Evolutionary conservation across 2,797 vertebrate genomes (phyloP), one percentile per base, ranked within the genome.

Genomic region (Enteromius treurensis): DNA sequence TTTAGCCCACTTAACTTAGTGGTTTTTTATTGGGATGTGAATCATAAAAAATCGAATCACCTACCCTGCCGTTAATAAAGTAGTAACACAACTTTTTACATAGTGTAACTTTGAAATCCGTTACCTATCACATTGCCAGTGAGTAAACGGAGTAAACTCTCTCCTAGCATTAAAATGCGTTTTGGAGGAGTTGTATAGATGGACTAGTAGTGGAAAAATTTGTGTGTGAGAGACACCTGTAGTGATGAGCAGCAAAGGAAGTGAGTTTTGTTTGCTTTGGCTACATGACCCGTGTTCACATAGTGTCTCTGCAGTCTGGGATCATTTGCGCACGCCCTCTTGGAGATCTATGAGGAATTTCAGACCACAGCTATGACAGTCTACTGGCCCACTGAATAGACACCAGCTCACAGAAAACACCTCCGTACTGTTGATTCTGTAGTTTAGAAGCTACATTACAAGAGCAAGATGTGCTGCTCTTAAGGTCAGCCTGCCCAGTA

Each of bases 331-430:
- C 88, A 89, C 84, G 89, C 90, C 88, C 92, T 91, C 90, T 95
- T 93, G 89, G 91, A 94, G 92, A 94, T 90, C 89, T 89, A 90
- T 91, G 92, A 93, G 92, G 93, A 95, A 94, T 93, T 93, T 94
- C 93, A 90, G 90, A 92, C 90, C 75, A 86, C 82, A 85, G 86
- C 80, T 68, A 69, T 65, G 74, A 49, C 76, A 37, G 89, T 89
- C 87, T 81, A 89, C 84, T 90, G 92, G 73, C 26, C 34, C 17
- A 81, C 40, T 65, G 51, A 80, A 76, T 53, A 42, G 21, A 69
- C 62, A 82, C 26, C 23, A 49, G 49, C 51, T 58, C 79, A 60
- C 15, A 2, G 17, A 79, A 51, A 51, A 67, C 47, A 58, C 8
- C n/a, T 40, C 29, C 14, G 40, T n/a, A 58, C 23, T 55, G 19